These are phyloP conservation scores for Pristionchus mayeri DNA, from an alignment of 2,888 invertebrate species.

Conservation along the genomic window DNA sequence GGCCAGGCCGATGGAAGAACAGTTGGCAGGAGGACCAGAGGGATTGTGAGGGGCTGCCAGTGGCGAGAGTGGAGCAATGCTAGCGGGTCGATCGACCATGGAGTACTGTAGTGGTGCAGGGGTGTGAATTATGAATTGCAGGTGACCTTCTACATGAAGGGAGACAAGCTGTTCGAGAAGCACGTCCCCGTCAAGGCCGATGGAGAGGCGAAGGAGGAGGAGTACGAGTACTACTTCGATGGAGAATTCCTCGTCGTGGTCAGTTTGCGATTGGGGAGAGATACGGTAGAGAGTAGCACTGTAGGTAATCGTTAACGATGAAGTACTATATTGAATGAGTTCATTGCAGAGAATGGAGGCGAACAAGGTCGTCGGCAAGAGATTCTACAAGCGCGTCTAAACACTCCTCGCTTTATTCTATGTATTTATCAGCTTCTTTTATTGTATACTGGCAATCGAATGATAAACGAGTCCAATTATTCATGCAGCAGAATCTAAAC, in stretches of 20 bases:
- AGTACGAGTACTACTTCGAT: constrained; percentile 71
- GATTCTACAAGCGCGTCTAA: constrained; percentile 69
- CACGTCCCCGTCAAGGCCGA: constrained; percentile 62
- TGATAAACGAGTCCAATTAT: constrained; percentile 22
- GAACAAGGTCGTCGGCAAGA: constrained; percentile 67
- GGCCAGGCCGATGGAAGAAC: neutral
- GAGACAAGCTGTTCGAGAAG: constrained; percentile 63
- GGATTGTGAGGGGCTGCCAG: neutral
- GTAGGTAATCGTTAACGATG: neutral
- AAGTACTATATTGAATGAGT: neutral
- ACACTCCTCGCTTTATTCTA: neutral
- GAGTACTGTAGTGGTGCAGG: neutral
- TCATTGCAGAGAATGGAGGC: constrained; percentile 69
- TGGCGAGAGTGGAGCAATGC: neutral
- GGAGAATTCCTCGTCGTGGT: constrained; percentile 67
- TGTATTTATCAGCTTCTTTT: neutral
- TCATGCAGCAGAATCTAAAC: neutral
- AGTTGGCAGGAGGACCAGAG: neutral
- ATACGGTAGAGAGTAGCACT: neutral
- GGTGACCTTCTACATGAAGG: constrained; percentile 65
- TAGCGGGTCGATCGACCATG: neutral
- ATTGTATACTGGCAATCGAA: neutral
- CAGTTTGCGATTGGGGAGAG: constrained; percentile 4
- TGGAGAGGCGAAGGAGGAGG: constrained; percentile 70
- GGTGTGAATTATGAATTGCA: constrained; percentile 21